Evolutionary conservation across 2,797 vertebrate species (phyloP).

Genomic region (Chelon auratus): DNA sequence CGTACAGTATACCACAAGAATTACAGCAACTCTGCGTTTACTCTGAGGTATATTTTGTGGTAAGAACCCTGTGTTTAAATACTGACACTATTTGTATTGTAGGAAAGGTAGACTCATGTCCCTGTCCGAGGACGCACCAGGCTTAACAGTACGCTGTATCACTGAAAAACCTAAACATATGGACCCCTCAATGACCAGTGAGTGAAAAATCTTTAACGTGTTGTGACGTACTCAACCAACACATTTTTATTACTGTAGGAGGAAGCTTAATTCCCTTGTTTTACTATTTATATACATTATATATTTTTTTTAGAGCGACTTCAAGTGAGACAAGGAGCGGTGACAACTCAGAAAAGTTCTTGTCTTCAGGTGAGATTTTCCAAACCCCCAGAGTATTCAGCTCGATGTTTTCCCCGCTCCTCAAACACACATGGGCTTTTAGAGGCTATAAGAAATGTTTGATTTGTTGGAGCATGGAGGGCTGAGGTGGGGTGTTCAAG

Average conservation of each 20-base stretch:
- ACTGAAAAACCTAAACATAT: slow-evolving; percentile 82
- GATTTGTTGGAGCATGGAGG: slow-evolving; percentile 32
- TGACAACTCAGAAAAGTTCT: slow-evolving; percentile 70
- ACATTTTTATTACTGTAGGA: slow-evolving; percentile 80
- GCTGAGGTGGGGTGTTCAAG: slow-evolving; percentile 37
- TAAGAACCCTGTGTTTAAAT: slow-evolving; percentile 87
- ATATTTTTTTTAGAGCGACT: slow-evolving; percentile 74
- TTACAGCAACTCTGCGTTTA: slow-evolving; percentile 85
- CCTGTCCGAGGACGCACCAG: slow-evolving; percentile 77
- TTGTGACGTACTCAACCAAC: slow-evolving; percentile 78
- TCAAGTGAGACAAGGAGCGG: slow-evolving; percentile 73
- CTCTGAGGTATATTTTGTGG: slow-evolving; percentile 89
- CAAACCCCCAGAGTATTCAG: slow-evolving; percentile 55
- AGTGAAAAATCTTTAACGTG: slow-evolving; percentile 76
- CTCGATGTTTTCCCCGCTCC: slow-evolving; percentile 55
- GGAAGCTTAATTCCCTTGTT: slow-evolving; percentile 79
- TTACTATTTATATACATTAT: slow-evolving; percentile 83
- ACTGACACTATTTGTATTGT: slow-evolving; percentile 85
- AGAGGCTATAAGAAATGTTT: slow-evolving; percentile 71
- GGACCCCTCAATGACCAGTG: slow-evolving; percentile 76
- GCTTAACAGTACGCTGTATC: slow-evolving; percentile 81
- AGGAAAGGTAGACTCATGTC: slow-evolving; percentile 81
- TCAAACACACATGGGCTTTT: slow-evolving; percentile 52
- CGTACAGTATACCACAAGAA: slow-evolving; percentile 85
- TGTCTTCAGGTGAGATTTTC: slow-evolving; percentile 62